Conservation (phyloP, 2,888 invertebrate genomes). For the Drosophila longiperda region DNA sequence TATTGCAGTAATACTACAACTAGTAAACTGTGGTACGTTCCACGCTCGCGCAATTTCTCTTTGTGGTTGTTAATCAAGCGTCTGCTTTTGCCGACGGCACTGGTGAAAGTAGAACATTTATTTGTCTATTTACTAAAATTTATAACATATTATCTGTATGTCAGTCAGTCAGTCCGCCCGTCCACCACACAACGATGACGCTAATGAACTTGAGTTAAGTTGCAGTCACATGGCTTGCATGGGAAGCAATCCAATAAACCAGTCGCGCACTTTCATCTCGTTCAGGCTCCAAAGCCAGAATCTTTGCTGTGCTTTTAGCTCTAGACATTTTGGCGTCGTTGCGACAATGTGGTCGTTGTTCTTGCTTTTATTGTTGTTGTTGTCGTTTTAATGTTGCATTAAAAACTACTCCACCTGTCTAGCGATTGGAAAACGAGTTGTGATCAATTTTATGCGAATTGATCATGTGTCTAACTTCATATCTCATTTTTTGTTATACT, state of each 20-base stretch:
- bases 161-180: constrained; percentile 29
- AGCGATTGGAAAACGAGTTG: constrained; percentile 26
- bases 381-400: constrained; percentile 37
- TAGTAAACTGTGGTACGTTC: not conserved
- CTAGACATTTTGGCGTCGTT: constrained; percentile 58
- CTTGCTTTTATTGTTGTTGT: constrained; percentile 10
- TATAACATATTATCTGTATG: constrained; percentile 56
- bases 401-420: constrained; percentile 31
- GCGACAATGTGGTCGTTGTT: constrained; percentile 10
- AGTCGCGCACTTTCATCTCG: constrained; percentile 63
- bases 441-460: constrained; percentile 37
- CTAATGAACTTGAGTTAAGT: constrained; percentile 59
- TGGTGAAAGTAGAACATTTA: constrained; percentile 77
- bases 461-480: constrained; percentile 18
- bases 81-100: constrained; percentile 13
- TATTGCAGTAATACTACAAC: not conserved
- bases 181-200: constrained; percentile 44
- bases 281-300: constrained; percentile 21
- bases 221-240: constrained; percentile 41
- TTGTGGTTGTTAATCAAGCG: constrained; percentile 5
- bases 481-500: not conserved
- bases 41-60: constrained; percentile 18
- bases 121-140: constrained; percentile 63
- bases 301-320: constrained; percentile 19
- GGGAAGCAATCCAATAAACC: constrained; percentile 47